These are phyloP conservation scores for Mya arenaria DNA, from an alignment of 1,140 invertebrate genomes.

Conservation along the genomic window DNA sequence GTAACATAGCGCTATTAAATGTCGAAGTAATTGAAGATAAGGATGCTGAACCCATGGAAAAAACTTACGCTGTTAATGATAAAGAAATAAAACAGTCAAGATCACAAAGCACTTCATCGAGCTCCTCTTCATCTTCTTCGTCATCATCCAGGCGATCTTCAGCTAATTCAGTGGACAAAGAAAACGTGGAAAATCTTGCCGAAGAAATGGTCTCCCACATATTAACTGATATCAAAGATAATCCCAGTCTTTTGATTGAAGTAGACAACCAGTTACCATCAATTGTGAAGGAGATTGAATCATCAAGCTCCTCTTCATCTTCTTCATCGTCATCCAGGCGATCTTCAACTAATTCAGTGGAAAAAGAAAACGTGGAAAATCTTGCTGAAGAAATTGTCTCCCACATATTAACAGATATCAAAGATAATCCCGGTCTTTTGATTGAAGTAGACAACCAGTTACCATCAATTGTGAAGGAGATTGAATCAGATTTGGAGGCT, in stretches of 20 bases:
- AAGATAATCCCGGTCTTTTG: slow-evolving; percentile 34
- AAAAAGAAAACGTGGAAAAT: slow-evolving; percentile 1
- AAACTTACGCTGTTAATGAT: no score
- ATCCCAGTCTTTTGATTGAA: slow-evolving; percentile 28
- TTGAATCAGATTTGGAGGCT: background rate
- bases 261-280: background rate
- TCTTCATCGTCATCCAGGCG: background rate
- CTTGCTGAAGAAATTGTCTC: slow-evolving; percentile 35
- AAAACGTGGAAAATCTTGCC: slow-evolving; percentile 10
- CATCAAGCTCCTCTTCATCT: background rate
- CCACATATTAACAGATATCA: slow-evolving; percentile 26
- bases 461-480: slow-evolving; percentile 17
- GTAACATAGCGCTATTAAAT: background rate
- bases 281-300: background rate
- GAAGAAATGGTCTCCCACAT: slow-evolving; percentile 35
- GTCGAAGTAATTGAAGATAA: slow-evolving; percentile 33
- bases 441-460: slow-evolving; percentile 7
- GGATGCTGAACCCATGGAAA: background rate
- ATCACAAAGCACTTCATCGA: no score
- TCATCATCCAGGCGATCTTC: background rate
- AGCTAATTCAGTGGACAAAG: background rate
- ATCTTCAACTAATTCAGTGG: background rate
- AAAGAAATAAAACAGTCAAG: no score
- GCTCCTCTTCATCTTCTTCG: background rate
- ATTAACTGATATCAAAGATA: slow-evolving; percentile 23